Conservation (phyloP, 2,888 invertebrate genomes). For the Ophraella communa region DNA sequence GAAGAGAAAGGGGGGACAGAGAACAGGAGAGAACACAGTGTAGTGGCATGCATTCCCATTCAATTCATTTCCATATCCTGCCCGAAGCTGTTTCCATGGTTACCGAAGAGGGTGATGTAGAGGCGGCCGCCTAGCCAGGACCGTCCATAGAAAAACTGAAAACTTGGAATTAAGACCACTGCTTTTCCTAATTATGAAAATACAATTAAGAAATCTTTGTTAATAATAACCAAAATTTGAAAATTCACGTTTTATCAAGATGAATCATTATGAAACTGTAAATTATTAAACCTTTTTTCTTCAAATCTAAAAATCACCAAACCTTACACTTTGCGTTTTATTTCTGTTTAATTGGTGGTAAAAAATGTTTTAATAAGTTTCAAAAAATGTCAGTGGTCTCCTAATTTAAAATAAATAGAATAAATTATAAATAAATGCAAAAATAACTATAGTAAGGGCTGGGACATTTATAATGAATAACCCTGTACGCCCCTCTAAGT, state of each 20-base stretch:
- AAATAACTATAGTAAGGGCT: too few species aligned
- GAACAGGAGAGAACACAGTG: conserved; percentile 21
- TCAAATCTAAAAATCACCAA: too few species aligned
- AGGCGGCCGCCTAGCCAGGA: conserved; percentile 24
- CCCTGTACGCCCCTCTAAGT: too few species aligned
- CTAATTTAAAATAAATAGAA: too few species aligned
- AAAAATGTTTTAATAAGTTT: too few species aligned
- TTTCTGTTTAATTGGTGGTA: too few species aligned
- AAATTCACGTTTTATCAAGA: neutral
- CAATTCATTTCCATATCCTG: conserved; percentile 40
- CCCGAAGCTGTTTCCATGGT: conserved; percentile 39
- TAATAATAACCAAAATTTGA: neutral
- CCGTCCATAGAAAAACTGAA: conserved; percentile 45
- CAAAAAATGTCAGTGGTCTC: too few species aligned
- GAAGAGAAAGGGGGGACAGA: neutral
- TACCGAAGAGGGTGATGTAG: conserved; percentile 33
- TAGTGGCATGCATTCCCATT: conserved; percentile 34
- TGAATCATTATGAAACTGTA: too few species aligned
- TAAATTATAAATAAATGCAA: too few species aligned
- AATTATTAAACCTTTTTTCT: too few species aligned
- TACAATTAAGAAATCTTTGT: neutral
- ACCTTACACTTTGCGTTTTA: too few species aligned
- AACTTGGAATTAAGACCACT: neutral
- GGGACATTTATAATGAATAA: too few species aligned
- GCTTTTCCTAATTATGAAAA: neutral